A percentile compares a stretch with the other conserved stretches of the same genome.
These are phyloP conservation scores for human (Homo sapiens) DNA, from an alignment of 2,113 vertebrate genomes.

Conservation along the genomic window GRCh38 chr4:2332001-2332500, in stretches of 20 bases:
- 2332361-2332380: neutral
- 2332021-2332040: neutral
- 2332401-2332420: neutral
- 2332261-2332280: neutral
- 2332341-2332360: no score
- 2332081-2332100: neutral
- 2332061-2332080: neutral
- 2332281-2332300: neutral
- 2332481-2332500: no score
- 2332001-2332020: neutral
- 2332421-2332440: neutral
- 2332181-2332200: neutral
- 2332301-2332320: neutral
- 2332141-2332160: neutral
- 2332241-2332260: neutral
- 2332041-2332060: neutral
- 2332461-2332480: neutral
- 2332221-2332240: neutral
- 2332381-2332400: rapidly evolving
- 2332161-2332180: neutral
- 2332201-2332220: neutral
- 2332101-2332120: neutral
- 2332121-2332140: no score
- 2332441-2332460: neutral
- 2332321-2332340: no score